Percentiles rank a stretch among this genome's conserved stretches.
These are phyloP conservation scores for Amblyteles armatorius DNA, from an alignment of 2,888 invertebrate species.

Conservation along the genomic window DNA sequence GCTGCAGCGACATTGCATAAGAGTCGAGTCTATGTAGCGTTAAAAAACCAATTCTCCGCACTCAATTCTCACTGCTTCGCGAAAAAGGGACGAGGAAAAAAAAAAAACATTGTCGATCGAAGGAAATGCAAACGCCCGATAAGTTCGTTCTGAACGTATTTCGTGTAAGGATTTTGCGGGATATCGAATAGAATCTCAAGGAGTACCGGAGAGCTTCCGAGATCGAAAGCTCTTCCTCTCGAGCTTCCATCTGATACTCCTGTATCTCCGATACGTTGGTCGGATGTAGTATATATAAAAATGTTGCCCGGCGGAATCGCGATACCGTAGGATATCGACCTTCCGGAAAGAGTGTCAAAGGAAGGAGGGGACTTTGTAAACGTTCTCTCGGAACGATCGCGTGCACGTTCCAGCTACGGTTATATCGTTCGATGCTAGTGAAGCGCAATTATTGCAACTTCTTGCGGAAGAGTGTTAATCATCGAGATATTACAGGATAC, in stretches of 20 bases:
- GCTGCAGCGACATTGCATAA: no score
- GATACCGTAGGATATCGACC: not conserved
- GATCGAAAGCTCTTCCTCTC: slow-evolving; percentile 28
- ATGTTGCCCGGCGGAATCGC: not conserved
- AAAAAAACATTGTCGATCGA: slow-evolving; percentile 11
- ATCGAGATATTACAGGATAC: slow-evolving; percentile 3
- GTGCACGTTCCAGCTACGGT: not conserved
- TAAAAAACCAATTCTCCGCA: not conserved
- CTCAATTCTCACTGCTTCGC: not conserved
- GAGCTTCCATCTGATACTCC: not conserved
- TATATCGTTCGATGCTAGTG: not conserved
- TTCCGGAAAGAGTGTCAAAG: slow-evolving; percentile 8
- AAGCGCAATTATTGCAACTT: not conserved
- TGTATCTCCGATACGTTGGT: slow-evolving; percentile 7
- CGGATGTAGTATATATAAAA: not conserved
- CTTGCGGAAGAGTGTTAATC: not conserved
- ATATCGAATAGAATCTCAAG: slow-evolving; percentile 45
- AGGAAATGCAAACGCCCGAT: slow-evolving; percentile 46
- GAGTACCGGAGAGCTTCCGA: not conserved
- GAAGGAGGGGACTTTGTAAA: not conserved
- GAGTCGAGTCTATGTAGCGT: not conserved
- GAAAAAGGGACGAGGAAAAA: not conserved
- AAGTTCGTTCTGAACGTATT: slow-evolving; percentile 36
- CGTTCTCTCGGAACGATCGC: slow-evolving; percentile 1
- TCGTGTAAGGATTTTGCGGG: slow-evolving; percentile 6